Base-by-base conservation (phyloP, 2,113 vertebrate genomes). In the Thermophis baileyi region DNA sequence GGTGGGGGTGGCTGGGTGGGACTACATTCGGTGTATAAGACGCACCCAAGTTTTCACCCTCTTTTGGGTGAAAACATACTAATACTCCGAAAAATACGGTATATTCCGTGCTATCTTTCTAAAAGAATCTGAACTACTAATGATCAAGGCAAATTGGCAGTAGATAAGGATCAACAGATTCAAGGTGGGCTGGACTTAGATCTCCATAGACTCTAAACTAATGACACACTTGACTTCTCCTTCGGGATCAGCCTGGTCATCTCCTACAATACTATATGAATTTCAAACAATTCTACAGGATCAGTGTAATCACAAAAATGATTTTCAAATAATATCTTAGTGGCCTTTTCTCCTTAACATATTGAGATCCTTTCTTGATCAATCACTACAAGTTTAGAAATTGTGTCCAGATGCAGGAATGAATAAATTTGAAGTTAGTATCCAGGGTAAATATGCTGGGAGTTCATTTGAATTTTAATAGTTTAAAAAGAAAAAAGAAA, bases 351-450 rank as follows among this genome's bases (percentile, higher is more conserved):
- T 94, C 92, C 92, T 92, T 93, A 92, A 94, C 90, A 95, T 87
- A 95, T 96, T 96, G 96, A 97, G 97, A 98, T 97, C 95, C 97
- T 95, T 96, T 93, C 95, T 97, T 97, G 98, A 98, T 97, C 96
- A 97, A 97, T 95, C 94, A 91, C 93, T 94, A 91, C 74, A 96
- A 96, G 91, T 94, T 95, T 94, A 93, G 95, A 97, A 97, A 97
- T 96, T 40, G 95, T 97, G 97, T 97, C 94, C 93, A 18, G 93
- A 97, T 94, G 95, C 95, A 95, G 93, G 93, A 96, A 97, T 95
- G 94, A 95, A 96, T 96, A 96, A 96, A 97, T 97, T 96, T 96
- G 96, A 89, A 97, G 85, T 90, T 96, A 93, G 93, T 87, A 96
- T 93, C 94, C 95, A 93, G 94, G 96, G 97, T 96, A 96, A 97